Evolutionary conservation across 2,797 vertebrate species (phyloP), one percentile per base, ranked within the genome.

Genomic region (Enteromius paludinosus): DNA sequence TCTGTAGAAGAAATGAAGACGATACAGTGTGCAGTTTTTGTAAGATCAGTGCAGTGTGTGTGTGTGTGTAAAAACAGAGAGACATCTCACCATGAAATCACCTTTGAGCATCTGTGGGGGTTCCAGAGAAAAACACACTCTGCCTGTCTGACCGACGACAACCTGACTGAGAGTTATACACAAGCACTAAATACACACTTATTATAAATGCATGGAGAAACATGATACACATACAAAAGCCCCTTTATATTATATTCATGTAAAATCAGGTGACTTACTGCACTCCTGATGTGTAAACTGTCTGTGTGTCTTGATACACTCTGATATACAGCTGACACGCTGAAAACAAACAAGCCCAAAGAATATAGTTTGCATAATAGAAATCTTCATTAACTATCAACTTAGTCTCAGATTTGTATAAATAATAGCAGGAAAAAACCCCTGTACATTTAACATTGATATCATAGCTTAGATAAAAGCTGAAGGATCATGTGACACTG

Each of bases 41-140:
- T 43, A 20, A 79, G 30, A 38, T 76, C 30, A 56, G 6, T 33
- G 23, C 52, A 41, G 52, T 28, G 30, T 35, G 11, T n/a, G n/a
- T 5, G 33, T 25, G 12, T 14, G 47, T 6, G 38, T 25, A 54
- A 43, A 65, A 33, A 35, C 41, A 45, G 18, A 28, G 23, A 54
- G 25, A 43, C 0, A 7, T 54, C 97, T 95, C 87, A 98, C 97
- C 97, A 97, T 96, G 88, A 98, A 89, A 89, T 98, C 97, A 2
- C 96, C 97, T 77, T 96, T 97, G 70, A 98, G 92, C 86, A 97
- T 96, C 90, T 97, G 97, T 68, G 96, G 96, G 1, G 97, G 97
- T 80, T 97, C 94, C 6, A 98, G 90, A 62, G 94, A 93, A 41
- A 97, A 93, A 92, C 91, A 95, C 84, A 97, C 90, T 75, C 88